These are phyloP conservation scores for Drosophila micromelanica DNA, from an alignment of 1,140 invertebrate genomes.

Conservation along the genomic window DNA sequence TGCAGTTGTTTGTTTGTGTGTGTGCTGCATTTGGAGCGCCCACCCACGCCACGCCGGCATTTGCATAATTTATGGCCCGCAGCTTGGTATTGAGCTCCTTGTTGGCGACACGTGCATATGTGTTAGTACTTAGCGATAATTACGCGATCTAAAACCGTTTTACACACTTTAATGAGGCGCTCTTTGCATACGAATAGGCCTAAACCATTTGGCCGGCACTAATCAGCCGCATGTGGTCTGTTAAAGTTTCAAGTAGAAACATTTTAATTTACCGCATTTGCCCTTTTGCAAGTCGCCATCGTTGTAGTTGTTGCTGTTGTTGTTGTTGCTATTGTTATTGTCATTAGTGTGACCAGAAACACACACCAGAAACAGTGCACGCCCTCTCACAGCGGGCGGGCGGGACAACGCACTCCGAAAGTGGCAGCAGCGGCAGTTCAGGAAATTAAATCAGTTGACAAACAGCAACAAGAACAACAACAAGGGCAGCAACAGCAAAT, in stretches of 20 bases:
- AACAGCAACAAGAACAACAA: conserved; percentile 27
- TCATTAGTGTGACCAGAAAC: conserved; percentile 69
- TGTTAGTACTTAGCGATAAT: conserved; percentile 32
- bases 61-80: conserved; percentile 56
- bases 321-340: conserved; percentile 22
- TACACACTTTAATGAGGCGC: conserved; percentile 60
- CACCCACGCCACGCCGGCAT: conserved; percentile 40
- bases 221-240: conserved; percentile 72
- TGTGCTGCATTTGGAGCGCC: conserved; percentile 44
- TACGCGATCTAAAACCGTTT: conserved; percentile 49
- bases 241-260: conserved; percentile 48
- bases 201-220: conserved; percentile 49
- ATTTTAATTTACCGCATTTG: conserved; percentile 65
- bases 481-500: conserved; percentile 18
- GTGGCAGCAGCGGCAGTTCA: conserved; percentile 44
- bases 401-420: conserved; percentile 4
- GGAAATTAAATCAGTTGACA: conserved; percentile 82
- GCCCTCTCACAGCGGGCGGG: conserved; percentile 71
- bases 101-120: conserved; percentile 35
- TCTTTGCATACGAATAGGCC: conserved; percentile 47
- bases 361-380: conserved; percentile 60
- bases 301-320: conserved; percentile 6
- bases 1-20: neutral
- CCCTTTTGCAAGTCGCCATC: conserved; percentile 77
- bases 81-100: conserved; percentile 7